Evolutionary conservation across 2,888 invertebrate species (phyloP).

Genomic region (Onchidella celtica): DNA sequence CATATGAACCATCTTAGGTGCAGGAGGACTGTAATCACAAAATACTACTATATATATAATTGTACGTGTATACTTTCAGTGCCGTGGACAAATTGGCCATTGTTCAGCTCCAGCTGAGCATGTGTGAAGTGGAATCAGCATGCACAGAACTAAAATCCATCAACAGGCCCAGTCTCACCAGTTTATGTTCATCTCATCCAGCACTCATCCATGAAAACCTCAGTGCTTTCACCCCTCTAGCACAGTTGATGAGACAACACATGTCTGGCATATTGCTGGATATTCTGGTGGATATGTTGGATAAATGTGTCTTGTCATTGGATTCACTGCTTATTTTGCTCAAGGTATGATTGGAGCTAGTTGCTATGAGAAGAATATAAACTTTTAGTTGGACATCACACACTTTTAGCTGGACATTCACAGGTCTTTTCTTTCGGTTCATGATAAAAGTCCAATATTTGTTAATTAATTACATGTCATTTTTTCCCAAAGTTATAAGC

Average conservation of each 20-base stretch:
- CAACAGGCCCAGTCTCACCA: slow-evolving; percentile 51
- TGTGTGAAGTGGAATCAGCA: slow-evolving; percentile 70
- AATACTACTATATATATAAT: too few species aligned
- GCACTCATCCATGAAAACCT: slow-evolving; percentile 63
- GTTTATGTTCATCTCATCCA: slow-evolving; percentile 55
- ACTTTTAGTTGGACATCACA: too few species aligned
- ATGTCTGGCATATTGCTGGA: slow-evolving; percentile 46
- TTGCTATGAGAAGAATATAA: too few species aligned
- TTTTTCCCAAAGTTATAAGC: too few species aligned
- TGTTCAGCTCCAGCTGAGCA: slow-evolving; percentile 62
- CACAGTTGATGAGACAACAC: slow-evolving; percentile 57
- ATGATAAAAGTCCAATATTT: too few species aligned
- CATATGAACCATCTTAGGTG: too few species aligned
- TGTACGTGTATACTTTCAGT: too few species aligned
- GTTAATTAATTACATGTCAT: too few species aligned
- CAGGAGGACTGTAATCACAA: too few species aligned
- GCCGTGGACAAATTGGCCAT: slow-evolving; percentile 62
- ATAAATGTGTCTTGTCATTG: slow-evolving; percentile 45
- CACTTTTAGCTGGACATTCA: too few species aligned
- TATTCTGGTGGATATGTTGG: slow-evolving; percentile 52
- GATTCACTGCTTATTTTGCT: slow-evolving; percentile 47
- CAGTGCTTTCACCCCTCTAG: slow-evolving; percentile 66
- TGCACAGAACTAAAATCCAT: slow-evolving; percentile 61
- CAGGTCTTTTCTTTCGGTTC: too few species aligned
- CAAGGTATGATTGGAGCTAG: too few species aligned